These are phyloP conservation scores for Tragopan temminckii DNA, from an alignment of 2,797 vertebrate genomes.

Conservation along the genomic window DNA sequence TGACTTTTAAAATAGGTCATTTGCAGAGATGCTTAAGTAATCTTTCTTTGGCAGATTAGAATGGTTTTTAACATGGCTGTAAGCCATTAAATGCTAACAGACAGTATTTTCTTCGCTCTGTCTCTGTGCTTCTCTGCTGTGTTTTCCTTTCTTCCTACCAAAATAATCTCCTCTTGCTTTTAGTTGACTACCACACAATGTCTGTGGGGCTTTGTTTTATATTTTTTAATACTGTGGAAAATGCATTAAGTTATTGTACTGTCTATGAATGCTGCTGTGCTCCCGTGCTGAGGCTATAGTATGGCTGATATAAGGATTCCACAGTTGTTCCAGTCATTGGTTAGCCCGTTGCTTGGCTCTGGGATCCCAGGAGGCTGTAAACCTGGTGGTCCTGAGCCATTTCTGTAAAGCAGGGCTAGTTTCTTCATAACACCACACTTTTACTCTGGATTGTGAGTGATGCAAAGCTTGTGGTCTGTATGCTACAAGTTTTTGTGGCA, in stretches of 20 bases:
- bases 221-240: background rate
- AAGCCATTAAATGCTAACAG: slow-evolving; percentile 23
- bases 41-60: background rate
- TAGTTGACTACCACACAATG: background rate
- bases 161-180: background rate
- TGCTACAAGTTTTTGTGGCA: background rate
- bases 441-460: background rate
- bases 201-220: background rate
- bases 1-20: background rate
- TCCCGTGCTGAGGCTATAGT: background rate
- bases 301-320: background rate
- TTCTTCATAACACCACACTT: background rate
- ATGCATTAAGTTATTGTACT: background rate
- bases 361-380: background rate
- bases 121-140: background rate
- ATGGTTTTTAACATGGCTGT: background rate
- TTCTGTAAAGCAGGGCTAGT: background rate
- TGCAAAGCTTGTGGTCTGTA: background rate
- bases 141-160: slow-evolving; percentile 16
- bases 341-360: background rate
- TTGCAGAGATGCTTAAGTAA: background rate
- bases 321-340: background rate
- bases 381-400: background rate
- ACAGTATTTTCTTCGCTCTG: slow-evolving; percentile 1
- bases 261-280: background rate